Evolutionary conservation across 2,113 vertebrate genomes (phyloP), one percentile per base, ranked within the genome.

Genomic region (Alligator mississippiensis): DNA sequence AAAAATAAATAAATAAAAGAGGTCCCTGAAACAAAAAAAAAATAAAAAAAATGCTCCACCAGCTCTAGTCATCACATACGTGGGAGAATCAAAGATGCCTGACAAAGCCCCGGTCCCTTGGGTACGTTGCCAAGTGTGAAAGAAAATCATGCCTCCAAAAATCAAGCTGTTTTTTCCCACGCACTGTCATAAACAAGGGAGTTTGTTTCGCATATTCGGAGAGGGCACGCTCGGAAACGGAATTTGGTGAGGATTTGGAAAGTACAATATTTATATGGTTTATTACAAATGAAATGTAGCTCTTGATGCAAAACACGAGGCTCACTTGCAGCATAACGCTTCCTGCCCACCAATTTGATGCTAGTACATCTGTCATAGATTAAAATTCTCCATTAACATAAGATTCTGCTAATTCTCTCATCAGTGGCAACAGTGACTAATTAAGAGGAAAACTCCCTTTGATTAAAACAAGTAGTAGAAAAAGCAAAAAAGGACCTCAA

Each of bases 391-490:
- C 89, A 86, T 77, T 87, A 84, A 88, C 62, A 93, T 61, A 88
- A 66, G 66, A 91, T 77, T 11, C 77, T 95, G 84, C 68, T 94
- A 95, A 96, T 96, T 94, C 88, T 85, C 84, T 95, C 91, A 80
- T 85, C 80, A 92, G 22, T 22, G 72, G 19, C 86, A 93, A 88
- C 93, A 94, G 60, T 11, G 58, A 86, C 90, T 95, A 94, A 95
- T 96, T 95, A 95, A 93, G 91, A 91, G n/a, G 84, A 90, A 93
- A 93, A 61, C 90, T 93, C 90, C 68, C 90, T 87, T 88, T 74
- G 80, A 96, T 94, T 94, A 96, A 95, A 47, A 90, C 0, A 0
- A 95, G 87, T 79, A 90, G 90, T 84, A 91, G 90, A 87, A 94
- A 80, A 74, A 94, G 79, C 0, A 0, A 92, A 84, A 84, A 47